phyloP scores from a whole-genome alignment of 2,113 vertebrate species.

The Corynorhinus townsendii region DNA sequence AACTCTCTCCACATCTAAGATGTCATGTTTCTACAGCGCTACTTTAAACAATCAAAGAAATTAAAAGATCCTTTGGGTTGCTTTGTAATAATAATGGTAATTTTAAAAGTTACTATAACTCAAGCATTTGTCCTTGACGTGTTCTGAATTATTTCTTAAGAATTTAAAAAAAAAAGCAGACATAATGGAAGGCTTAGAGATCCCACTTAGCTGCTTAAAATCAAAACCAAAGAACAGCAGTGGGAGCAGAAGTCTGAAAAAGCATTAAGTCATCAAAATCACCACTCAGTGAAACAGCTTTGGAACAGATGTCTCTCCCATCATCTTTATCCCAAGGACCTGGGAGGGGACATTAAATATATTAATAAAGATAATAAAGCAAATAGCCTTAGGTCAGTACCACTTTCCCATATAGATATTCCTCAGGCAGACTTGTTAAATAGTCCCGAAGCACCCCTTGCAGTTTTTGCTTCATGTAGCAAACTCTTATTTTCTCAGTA shows the following conservation, averaged over 20 bases:
- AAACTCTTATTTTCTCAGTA: neutral
- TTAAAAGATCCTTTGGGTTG: conserved; percentile 74
- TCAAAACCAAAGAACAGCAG: conserved; percentile 60
- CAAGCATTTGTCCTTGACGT: conserved; percentile 72
- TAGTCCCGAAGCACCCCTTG: neutral
- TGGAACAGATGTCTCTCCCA: conserved; percentile 64
- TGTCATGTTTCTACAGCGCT: conserved; percentile 67
- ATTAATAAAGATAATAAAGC: conserved; percentile 31
- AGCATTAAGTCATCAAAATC: conserved; percentile 70
- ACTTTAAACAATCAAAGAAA: conserved; percentile 79
- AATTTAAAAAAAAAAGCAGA: conserved; percentile 51
- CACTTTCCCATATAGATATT: neutral
- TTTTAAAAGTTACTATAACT: conserved; percentile 59
- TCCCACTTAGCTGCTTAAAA: conserved; percentile 69
- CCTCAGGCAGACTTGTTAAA: neutral
- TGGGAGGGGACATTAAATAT: neutral
- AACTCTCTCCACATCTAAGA: conserved; percentile 74
- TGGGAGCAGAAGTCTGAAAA: conserved; percentile 70
- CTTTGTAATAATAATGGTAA: conserved; percentile 73
- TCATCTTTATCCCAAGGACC: conserved; percentile 37
- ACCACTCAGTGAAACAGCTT: conserved; percentile 60
- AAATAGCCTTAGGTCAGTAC: neutral
- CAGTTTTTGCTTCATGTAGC: neutral
- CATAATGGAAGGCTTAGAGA: conserved; percentile 73
- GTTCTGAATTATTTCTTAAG: conserved; percentile 66